Evolutionary conservation across 64 coral and sea anemone species (phyloP).

Genomic region (Porites lutea): DNA sequence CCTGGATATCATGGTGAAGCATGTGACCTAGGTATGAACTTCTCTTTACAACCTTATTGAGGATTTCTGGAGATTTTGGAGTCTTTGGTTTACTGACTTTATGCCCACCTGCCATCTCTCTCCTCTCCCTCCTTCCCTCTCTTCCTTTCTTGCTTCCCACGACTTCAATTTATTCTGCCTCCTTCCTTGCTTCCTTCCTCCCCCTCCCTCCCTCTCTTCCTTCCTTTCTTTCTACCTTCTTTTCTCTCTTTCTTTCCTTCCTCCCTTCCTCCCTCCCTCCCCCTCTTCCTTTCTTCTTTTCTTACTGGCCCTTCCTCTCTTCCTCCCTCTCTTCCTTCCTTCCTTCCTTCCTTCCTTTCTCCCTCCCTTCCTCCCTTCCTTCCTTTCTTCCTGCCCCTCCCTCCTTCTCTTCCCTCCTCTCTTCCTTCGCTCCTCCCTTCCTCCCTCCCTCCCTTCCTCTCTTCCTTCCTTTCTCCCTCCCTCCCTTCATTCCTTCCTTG

Average conservation of each 20-base stretch:
- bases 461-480: no score
- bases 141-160: neutral
- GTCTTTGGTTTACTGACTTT: neutral
- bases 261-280: neutral
- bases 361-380: neutral
- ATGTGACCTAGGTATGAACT: slow-evolving; percentile 48
- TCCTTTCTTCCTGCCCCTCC: neutral
- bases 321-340: neutral
- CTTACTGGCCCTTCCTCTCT: no score
- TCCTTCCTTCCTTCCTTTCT: neutral
- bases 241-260: no score
- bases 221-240: no score
- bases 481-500: neutral
- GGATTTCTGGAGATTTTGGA: neutral
- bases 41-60: no score
- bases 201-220: no score
- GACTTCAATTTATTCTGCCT: no score
- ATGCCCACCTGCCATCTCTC: neutral
- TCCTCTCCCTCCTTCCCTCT: no score
- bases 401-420: neutral
- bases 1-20: slow-evolving; percentile 51
- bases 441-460: neutral
- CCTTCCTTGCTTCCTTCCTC: no score
- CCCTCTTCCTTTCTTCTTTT: no score
- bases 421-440: neutral